Percentiles rank a stretch among this genome's conserved stretches.
These are phyloP conservation scores for Alouatta palliata DNA, from an alignment of 2,113 vertebrate genomes.

Conservation along the genomic window DNA sequence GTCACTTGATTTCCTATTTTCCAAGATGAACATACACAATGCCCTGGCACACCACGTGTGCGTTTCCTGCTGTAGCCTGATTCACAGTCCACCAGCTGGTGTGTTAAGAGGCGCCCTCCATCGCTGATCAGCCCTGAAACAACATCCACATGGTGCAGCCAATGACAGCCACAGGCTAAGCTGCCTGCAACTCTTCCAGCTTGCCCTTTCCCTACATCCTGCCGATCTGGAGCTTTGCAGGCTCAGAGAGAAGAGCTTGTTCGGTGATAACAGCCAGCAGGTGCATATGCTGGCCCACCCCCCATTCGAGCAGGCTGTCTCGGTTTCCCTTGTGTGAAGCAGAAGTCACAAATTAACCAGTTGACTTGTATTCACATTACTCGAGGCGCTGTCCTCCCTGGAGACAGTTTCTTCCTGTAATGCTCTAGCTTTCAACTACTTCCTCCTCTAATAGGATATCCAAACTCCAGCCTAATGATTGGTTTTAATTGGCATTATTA, in stretches of 20 bases:
- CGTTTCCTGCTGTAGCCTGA: not conserved
- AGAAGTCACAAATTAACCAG: not conserved
- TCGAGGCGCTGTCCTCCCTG: not conserved
- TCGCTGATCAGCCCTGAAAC: not conserved
- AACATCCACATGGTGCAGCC: not conserved
- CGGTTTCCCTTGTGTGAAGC: not conserved
- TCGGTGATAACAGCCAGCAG: not conserved
- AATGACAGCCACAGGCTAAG: not conserved
- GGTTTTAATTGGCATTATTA: not conserved
- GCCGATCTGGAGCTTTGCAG: not conserved
- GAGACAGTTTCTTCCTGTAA: not conserved
- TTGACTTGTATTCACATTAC: not conserved
- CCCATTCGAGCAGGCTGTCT: not conserved
- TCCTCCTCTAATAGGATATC: not conserved
- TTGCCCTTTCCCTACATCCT: not conserved
- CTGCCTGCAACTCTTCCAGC: not conserved
- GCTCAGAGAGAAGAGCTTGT: not conserved
- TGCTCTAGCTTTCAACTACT: not conserved
- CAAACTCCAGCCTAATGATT: not conserved
- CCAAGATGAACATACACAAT: not conserved
- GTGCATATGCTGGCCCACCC: not conserved
- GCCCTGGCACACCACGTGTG: fast-evolving
- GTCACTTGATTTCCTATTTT: not conserved
- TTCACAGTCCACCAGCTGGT: not conserved
- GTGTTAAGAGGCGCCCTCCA: too few species aligned